Evolutionary conservation across 2,113 vertebrate genomes (phyloP).

Genomic region (Nothobranchius kuhntae): DNA sequence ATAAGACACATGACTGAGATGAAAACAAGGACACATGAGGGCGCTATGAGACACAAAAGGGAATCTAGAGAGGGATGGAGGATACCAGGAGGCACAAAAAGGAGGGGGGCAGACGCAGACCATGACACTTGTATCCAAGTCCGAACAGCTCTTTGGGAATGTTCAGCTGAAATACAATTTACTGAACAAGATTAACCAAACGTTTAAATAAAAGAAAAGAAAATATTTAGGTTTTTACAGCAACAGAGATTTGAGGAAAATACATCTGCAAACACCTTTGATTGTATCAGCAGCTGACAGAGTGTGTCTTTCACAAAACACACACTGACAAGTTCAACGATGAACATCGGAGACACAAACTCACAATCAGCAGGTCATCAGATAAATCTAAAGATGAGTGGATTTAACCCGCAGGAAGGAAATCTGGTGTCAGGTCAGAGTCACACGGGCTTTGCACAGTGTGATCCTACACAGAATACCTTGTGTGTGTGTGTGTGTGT

Average conservation of each 20-base stretch:
- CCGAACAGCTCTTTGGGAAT: no score
- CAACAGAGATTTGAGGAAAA: not conserved
- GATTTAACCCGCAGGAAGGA: slow-evolving; percentile 27
- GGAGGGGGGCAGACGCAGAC: no score
- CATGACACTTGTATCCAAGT: no score
- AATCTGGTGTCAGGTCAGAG: slow-evolving; percentile 20
- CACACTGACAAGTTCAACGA: slow-evolving; percentile 13
- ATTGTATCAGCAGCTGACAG: slow-evolving; percentile 6
- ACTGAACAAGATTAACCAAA: no score
- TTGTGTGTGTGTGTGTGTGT: not conserved
- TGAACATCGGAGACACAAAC: slow-evolving; percentile 1
- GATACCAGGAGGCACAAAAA: no score
- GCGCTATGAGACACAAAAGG: no score
- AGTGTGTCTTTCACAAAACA: slow-evolving; percentile 19
- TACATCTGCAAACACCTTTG: not conserved
- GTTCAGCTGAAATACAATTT: no score
- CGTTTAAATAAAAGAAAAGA: no score
- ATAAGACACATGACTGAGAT: no score
- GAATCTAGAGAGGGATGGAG: no score
- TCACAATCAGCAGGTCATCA: slow-evolving; percentile 18
- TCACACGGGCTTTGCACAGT: slow-evolving; percentile 5
- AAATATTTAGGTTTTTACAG: no score
- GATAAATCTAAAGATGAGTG: slow-evolving; percentile 29
- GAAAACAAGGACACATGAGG: no score
- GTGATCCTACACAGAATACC: slow-evolving; percentile 10